Conservation (phyloP, 2,113 vertebrate genomes). For the Nesogale talazaci region DNA sequence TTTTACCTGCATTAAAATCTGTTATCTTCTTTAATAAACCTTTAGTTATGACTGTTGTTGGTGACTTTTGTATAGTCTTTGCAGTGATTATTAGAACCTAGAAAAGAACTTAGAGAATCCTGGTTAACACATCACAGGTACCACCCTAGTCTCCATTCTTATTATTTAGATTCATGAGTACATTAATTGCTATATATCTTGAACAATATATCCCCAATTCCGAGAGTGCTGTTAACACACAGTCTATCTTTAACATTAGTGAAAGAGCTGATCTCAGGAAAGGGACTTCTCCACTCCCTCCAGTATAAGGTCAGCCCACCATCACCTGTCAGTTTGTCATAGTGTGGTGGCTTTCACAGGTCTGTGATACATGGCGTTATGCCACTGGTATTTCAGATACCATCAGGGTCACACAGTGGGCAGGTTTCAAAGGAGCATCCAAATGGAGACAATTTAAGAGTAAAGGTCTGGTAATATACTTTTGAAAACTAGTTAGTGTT, state of each 20-base stretch:
- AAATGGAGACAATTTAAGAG: neutral
- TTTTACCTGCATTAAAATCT: no score
- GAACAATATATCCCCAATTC: neutral
- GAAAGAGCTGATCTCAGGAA: constrained; percentile 13
- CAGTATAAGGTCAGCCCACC: neutral
- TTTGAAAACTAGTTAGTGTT: neutral
- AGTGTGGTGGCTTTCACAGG: neutral
- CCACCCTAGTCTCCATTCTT: neutral
- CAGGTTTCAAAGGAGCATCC: neutral
- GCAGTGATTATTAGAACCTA: no score
- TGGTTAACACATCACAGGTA: no score
- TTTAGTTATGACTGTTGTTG: no score
- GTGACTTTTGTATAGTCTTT: no score
- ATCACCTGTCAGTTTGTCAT: neutral
- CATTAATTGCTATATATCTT: neutral
- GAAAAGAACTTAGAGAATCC: no score
- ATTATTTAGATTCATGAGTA: neutral
- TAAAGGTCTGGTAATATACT: neutral
- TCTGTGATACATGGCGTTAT: neutral
- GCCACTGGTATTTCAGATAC: neutral
- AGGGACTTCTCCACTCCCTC: neutral
- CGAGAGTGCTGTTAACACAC: neutral
- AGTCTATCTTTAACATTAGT: neutral
- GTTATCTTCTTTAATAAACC: no score
- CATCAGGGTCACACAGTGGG: neutral